phyloP scores from a whole-genome alignment of 2,888 invertebrate species.

The Drymonia ruficornis region DNA sequence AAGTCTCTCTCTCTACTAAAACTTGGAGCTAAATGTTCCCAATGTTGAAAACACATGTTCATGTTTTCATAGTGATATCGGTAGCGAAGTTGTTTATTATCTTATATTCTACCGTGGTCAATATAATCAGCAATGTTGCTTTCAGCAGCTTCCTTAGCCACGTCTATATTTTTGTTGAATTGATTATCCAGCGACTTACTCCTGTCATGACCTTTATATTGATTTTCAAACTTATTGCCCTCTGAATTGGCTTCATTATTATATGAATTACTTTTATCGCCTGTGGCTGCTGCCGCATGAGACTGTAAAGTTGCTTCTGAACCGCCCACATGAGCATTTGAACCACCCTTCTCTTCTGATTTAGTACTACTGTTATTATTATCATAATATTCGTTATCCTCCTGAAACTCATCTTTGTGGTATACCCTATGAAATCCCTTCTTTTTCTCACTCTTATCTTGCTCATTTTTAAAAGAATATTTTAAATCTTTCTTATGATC shows the following conservation, averaged over 20 bases:
- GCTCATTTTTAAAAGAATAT: constrained; percentile 49
- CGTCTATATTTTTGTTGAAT: constrained; percentile 54
- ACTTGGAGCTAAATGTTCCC: no score
- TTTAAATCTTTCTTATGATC: constrained; percentile 55
- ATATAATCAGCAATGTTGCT: constrained; percentile 58
- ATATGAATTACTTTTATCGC: constrained; percentile 43
- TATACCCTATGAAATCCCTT: constrained; percentile 72
- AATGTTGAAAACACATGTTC: neutral
- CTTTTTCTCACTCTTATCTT: constrained; percentile 65
- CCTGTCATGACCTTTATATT: constrained; percentile 41
- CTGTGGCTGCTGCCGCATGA: constrained; percentile 48
- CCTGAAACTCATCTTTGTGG: constrained; percentile 74
- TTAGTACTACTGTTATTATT: constrained; percentile 58
- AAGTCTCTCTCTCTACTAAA: no score
- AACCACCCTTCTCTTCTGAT: constrained; percentile 54
- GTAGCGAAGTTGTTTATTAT: neutral
- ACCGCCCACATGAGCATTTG: constrained; percentile 52
- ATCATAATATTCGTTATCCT: constrained; percentile 73
- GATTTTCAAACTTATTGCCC: constrained; percentile 43
- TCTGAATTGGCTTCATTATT: constrained; percentile 43
- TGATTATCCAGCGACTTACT: constrained; percentile 42
- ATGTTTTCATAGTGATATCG: neutral
- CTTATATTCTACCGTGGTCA: constrained; percentile 18
- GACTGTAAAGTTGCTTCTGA: constrained; percentile 56
- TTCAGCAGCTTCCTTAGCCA: constrained; percentile 54